These are phyloP conservation scores for Himalopsyche japonica DNA, from an alignment of 2,888 invertebrate genomes.

Conservation along the genomic window DNA sequence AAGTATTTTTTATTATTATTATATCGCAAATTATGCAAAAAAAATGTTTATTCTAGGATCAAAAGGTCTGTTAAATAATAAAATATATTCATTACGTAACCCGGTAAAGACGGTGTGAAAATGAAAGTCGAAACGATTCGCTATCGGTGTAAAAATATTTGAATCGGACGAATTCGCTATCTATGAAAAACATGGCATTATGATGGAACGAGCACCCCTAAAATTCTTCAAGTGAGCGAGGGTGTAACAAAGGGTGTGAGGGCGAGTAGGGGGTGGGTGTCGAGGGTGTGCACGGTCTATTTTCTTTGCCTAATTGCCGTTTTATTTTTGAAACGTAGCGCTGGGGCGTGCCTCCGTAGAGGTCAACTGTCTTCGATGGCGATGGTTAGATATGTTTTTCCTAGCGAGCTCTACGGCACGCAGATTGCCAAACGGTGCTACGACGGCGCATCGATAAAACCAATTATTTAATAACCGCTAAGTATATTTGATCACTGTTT, in stretches of 20 bases:
- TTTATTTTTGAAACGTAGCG: slow-evolving; percentile 34
- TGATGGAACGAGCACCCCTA: not conserved
- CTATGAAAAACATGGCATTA: not conserved
- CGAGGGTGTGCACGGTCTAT: slow-evolving; percentile 16
- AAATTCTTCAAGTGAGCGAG: not conserved
- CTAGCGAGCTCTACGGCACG: not conserved
- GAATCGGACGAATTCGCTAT: not conserved
- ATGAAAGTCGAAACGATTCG: too few relatives aligned
- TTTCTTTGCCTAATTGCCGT: slow-evolving; percentile 34
- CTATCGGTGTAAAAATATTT: not conserved
- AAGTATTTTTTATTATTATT: too few relatives aligned
- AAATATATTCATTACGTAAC: too few relatives aligned
- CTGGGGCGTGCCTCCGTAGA: slow-evolving; percentile 32
- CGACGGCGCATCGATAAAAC: not conserved
- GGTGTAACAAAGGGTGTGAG: not conserved
- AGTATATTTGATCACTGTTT: too few relatives aligned
- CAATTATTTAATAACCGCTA: too few relatives aligned
- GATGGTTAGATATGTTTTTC: slow-evolving; percentile 11
- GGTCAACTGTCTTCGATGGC: slow-evolving; percentile 31
- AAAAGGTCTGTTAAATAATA: too few relatives aligned
- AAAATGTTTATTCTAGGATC: too few relatives aligned
- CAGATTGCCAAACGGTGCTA: not conserved
- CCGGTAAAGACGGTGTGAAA: too few relatives aligned
- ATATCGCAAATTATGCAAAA: too few relatives aligned
- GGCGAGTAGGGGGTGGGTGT: not conserved